Evolutionary conservation across 2,888 invertebrate species (phyloP).

Genomic region (Graphium colonna): DNA sequence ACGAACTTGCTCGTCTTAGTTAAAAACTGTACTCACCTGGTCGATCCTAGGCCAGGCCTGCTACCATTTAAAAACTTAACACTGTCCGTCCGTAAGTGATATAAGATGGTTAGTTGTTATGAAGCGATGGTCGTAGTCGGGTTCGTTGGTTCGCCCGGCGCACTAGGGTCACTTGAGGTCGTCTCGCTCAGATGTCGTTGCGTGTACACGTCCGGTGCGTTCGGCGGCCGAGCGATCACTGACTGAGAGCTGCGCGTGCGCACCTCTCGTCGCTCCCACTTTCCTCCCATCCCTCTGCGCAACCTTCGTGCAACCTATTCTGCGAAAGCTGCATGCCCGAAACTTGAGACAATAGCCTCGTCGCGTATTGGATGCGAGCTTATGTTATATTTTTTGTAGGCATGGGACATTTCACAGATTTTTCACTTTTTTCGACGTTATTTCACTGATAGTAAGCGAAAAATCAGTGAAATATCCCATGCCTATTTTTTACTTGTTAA

Average conservation of each 20-base stretch:
- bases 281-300: conserved; percentile 42
- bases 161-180: conserved; percentile 70
- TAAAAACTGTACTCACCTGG: conserved; percentile 53
- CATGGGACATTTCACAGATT: too few relatives aligned
- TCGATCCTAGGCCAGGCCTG: conserved; percentile 41
- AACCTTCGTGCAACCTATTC: conserved; percentile 43
- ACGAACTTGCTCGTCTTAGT: not conserved
- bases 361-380: not conserved
- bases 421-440: too few relatives aligned
- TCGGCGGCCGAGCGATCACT: conserved; percentile 67
- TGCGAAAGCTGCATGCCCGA: conserved; percentile 13
- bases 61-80: conserved; percentile 48
- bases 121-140: conserved; percentile 54
- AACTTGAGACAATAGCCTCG: not conserved
- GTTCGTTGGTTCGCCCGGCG: conserved; percentile 64
- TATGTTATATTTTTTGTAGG: too few relatives aligned
- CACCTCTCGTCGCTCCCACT: conserved; percentile 32
- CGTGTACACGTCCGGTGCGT: conserved; percentile 47
- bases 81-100: conserved; percentile 37
- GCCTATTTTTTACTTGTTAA: too few relatives aligned
- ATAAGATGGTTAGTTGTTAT: conserved; percentile 40
- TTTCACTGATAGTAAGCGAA: too few relatives aligned
- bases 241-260: conserved; percentile 26
- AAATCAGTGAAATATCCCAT: too few relatives aligned
- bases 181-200: conserved; percentile 35